Base-by-base conservation (phyloP, 1,140 invertebrate genomes). In the Drosophila bocki region DNA sequence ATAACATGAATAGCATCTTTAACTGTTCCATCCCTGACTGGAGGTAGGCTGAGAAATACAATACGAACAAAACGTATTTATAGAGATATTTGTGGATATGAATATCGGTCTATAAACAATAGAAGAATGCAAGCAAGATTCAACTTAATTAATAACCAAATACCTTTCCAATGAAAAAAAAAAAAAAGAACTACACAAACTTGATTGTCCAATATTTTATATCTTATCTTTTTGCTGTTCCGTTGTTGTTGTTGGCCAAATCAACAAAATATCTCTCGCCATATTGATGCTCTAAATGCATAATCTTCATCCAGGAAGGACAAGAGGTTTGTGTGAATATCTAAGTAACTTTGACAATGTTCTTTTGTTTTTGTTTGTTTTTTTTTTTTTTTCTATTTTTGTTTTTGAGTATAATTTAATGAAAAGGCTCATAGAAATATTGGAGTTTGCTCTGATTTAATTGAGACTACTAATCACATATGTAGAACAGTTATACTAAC, bases 281-380 rank as follows among this genome's bases (percentile, higher is more conserved):
- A 80, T 29, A 75, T 48, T 61, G 71, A 42, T 56, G 64, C 60
- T 48, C 35, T 57, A 54, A 37, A 39, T 68, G 13, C 59, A 60
- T 51, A 44, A 77, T 60, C 60, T 48, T 65, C 75, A 59, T 72
- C 94, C 93, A 94, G 93, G 96, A 96, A 94, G 95, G 95, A 95
- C 95, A 95, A 93, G 95, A 96, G 96, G 96, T 96, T 95, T 94
- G 95, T 95, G 51, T 54, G 33, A 22, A 54, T 93, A 50, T 63
- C 63, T 44, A 48, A 53, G 63, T 26, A 45, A 65, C 45, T 45
- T 54, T 17, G 9, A n/a, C 9, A 17, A 39, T 7, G 45, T 45
- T 41, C 35, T 56, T 35, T 44, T 42, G 17, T 54, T 48, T 13
- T 44, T 39, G 44, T 37, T 5, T 15, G 12, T 37, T 7, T 41